Base-by-base conservation (phyloP, 2,113 vertebrate species). In the Elgaria multicarinata region DNA sequence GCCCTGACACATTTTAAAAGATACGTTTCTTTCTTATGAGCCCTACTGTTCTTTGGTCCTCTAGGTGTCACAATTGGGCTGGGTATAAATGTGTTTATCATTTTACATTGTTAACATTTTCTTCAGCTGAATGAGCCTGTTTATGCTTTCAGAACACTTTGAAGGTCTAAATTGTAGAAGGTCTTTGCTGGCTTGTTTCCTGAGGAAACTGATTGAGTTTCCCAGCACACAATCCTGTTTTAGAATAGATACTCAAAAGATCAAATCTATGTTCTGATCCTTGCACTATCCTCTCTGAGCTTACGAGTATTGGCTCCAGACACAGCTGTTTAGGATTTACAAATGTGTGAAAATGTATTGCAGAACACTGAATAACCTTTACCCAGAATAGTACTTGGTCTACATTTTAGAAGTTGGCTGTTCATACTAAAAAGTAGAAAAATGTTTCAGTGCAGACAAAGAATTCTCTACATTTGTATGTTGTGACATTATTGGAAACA, bases 241-340 rank as follows among this genome's bases (percentile, higher is more conserved):
- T 93, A 94, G 76, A 90, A 92, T 13, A 74, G 92, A 93, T 90
- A 87, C 79, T 94, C 93, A 94, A 94, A 94, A 89, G 92, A 93
- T 94, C 93, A 92, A 53, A 14, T 80, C 92, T 85, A 79, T 95
- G 87, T 75, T 92, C 69, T 85, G 90, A 84, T 92, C 91, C 82
- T 87, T 93, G 78, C 5, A 58, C 12, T 91, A 85, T 92, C 93
- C 91, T 89, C 92, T 92, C 87, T 90, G 85, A 92, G 87, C 90
- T 94, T 93, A 92, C 94, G 92, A 91, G 66, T 92, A 86, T 94
- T 94, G 90, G 94, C 93, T 92, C 90, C 90, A 95, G 92, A 95
- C 89, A 94, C 75, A 62, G 86, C 50, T 90, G 84, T 95, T 93
- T 93, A 74, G 93, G 84, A 87, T 95, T 94, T 93, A 89, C 85